phyloP scores from a whole-genome alignment of 2,888 invertebrate genomes.

The Ophion costatus region DNA sequence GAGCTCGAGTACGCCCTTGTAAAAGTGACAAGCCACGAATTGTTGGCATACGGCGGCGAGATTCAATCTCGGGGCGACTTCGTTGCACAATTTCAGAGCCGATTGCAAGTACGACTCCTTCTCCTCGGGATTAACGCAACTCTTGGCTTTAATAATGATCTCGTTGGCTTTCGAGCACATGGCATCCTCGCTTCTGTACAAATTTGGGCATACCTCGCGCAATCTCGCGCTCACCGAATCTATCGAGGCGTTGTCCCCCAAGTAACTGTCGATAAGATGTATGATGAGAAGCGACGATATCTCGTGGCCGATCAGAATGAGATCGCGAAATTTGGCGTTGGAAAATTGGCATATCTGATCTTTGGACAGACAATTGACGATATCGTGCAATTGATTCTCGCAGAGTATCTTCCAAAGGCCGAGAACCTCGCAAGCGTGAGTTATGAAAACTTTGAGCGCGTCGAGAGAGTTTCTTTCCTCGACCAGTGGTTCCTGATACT shows the following conservation, averaged over 20 bases:
- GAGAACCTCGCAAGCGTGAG: conserved; percentile 94
- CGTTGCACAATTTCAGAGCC: conserved; percentile 93
- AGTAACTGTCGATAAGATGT: conserved; percentile 94
- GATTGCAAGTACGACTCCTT: conserved; percentile 91
- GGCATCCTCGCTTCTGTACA: conserved; percentile 98
- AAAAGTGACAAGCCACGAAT: conserved; percentile 92
- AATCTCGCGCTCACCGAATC: conserved; percentile 95
- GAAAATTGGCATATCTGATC: conserved; percentile 86
- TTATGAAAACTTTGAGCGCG: conserved; percentile 89
- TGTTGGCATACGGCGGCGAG: conserved; percentile 93
- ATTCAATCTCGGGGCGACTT: conserved; percentile 94
- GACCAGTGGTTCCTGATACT: conserved; percentile 81
- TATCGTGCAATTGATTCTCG: conserved; percentile 95
- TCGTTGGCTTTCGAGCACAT: conserved; percentile 98
- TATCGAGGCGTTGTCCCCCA: conserved; percentile 97
- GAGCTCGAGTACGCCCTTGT: conserved; percentile 94
- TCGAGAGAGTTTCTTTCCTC: conserved; percentile 92
- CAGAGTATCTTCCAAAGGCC: conserved; percentile 96
- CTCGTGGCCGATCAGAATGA: conserved; percentile 91
- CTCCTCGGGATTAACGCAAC: conserved; percentile 89
- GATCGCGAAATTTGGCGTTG: conserved; percentile 88
- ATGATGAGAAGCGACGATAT: conserved; percentile 91
- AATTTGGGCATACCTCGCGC: conserved; percentile 95
- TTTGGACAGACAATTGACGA: conserved; percentile 89
- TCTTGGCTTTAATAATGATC: conserved; percentile 92